Conservation (phyloP, 2,888 invertebrate species). For the Drosophila mimetica region DNA sequence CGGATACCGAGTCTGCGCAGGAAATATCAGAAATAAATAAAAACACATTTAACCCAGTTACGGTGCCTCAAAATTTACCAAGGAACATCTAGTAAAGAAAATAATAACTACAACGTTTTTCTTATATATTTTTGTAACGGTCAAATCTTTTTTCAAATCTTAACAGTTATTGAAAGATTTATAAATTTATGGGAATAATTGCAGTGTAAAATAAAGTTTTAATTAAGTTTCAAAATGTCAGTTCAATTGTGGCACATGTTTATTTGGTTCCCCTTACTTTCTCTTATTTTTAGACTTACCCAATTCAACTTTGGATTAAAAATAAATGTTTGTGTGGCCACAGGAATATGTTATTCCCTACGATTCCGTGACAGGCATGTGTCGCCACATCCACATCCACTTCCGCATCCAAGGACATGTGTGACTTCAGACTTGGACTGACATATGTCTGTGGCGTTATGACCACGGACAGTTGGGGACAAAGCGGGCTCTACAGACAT, state of each 20-base stretch:
- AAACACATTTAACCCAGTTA: conserved; percentile 30
- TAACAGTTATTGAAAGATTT: too few species aligned
- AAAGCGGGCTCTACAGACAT: conserved; percentile 21
- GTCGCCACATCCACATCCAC: conserved; percentile 8
- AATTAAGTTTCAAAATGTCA: not conserved
- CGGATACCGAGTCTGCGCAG: conserved; percentile 29
- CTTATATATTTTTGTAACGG: too few species aligned
- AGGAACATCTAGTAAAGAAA: too few species aligned
- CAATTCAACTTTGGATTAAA: not conserved
- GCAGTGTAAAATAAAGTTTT: not conserved
- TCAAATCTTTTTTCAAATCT: too few species aligned
- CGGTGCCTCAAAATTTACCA: not conserved
- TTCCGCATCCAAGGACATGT: conserved; percentile 14
- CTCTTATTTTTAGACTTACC: not conserved
- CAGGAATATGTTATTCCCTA: conserved; percentile 15
- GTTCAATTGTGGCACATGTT: not conserved
- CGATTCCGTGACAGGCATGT: conserved; percentile 9
- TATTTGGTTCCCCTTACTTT: not conserved
- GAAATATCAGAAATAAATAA: conserved; percentile 16
- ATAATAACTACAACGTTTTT: too few species aligned
- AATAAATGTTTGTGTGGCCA: conserved; percentile 9
- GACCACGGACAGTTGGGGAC: conserved; percentile 40
- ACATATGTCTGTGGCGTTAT: conserved; percentile 40
- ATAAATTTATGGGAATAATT: too few species aligned
- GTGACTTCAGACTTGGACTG: conserved; percentile 35